phyloP scores from a whole-genome alignment of 2,113 vertebrate genomes.

The Sakesphorus luctuosus region DNA sequence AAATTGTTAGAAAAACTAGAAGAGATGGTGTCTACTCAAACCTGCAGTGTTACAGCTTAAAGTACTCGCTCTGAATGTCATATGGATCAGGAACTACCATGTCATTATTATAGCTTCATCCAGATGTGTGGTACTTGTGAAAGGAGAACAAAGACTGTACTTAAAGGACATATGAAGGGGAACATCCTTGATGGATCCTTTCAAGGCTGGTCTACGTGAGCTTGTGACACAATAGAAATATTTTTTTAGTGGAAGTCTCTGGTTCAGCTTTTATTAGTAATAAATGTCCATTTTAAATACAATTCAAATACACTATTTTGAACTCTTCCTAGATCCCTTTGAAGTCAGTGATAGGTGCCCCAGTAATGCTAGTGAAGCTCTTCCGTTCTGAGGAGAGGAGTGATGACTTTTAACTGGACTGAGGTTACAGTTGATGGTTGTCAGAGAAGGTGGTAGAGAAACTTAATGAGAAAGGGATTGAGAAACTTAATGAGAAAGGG shows the following conservation, averaged over 20 bases:
- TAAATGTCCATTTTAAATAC: neutral
- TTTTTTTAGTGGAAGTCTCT: neutral
- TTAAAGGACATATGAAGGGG: neutral
- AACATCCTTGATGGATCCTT: neutral
- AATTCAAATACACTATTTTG: neutral
- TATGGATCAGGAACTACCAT: rapidly evolving
- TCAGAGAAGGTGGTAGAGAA: neutral
- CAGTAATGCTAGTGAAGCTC: neutral
- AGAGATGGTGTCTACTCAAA: neutral
- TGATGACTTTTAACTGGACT: neutral
- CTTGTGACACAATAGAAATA: neutral
- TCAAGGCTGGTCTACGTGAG: neutral
- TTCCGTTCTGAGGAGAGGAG: neutral
- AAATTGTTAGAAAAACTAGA: neutral
- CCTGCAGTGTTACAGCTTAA: neutral
- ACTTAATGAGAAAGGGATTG: neutral
- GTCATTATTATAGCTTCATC: neutral
- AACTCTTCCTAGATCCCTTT: neutral
- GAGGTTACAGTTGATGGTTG: neutral
- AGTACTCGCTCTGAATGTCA: neutral
- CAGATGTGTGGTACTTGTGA: neutral
- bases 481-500: neutral
- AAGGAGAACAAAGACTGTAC: neutral
- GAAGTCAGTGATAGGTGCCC: neutral
- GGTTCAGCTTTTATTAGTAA: neutral